A percentile compares a stretch with the other conserved stretches of the same genome.
phyloP scores from a whole-genome alignment of 2,888 invertebrate species.

The Lasioglossum leucozonium region DNA sequence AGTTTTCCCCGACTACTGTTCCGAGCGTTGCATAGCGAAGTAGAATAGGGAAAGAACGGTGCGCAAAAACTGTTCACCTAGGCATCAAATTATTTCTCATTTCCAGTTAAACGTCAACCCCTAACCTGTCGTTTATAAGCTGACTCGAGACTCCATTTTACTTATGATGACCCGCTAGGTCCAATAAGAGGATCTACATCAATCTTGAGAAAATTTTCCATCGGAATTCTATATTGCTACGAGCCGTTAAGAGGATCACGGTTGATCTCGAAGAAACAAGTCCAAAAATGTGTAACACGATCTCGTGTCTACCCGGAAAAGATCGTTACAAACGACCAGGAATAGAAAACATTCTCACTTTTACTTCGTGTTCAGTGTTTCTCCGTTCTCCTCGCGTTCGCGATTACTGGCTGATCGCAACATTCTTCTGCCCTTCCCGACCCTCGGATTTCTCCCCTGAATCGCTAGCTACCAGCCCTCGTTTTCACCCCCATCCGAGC shows the following conservation, averaged over 20 bases:
- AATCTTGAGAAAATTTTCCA: too few species aligned
- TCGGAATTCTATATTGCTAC: too few species aligned
- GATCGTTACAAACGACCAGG: too few species aligned
- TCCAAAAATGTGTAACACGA: too few species aligned
- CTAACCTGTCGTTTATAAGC: too few species aligned
- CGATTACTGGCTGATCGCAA: conserved; percentile 24
- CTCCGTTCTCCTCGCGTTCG: not conserved
- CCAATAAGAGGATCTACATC: not conserved
- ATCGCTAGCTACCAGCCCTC: not conserved
- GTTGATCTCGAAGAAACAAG: too few species aligned
- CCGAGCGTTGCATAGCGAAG: not conserved
- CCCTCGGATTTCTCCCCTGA: not conserved
- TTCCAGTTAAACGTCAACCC: not conserved
- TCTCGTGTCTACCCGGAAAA: too few species aligned
- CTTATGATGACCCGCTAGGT: not conserved
- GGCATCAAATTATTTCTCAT: not conserved
- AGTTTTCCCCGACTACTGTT: not conserved
- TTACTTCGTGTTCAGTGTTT: not conserved
- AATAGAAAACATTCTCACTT: not conserved
- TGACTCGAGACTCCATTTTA: not conserved
- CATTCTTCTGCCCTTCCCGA: conserved; percentile 13
- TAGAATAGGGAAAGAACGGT: not conserved
- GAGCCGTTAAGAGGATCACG: too few species aligned
- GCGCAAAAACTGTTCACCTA: not conserved
- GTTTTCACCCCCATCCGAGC: not conserved